Evolutionary conservation across 1,140 invertebrate species (phyloP).

Genomic region (Tetramorium simillimum): DNA sequence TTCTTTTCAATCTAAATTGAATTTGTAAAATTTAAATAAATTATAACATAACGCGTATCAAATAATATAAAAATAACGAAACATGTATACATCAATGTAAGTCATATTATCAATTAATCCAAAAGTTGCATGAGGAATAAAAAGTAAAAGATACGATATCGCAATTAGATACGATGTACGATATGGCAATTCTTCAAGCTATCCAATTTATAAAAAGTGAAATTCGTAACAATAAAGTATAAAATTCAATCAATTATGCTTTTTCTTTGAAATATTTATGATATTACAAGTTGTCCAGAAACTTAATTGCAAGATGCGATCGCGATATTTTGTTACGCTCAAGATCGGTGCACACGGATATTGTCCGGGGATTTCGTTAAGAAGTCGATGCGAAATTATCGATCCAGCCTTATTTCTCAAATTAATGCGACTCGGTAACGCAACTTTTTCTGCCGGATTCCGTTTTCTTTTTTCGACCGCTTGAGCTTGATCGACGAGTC

Average conservation of each 20-base stretch:
- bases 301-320: slow-evolving; percentile 33
- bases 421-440: slow-evolving; percentile 9
- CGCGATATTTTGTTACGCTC: background rate
- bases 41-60: background rate
- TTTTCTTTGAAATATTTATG: background rate
- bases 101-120: background rate
- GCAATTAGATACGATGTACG: background rate
- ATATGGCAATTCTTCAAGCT: background rate
- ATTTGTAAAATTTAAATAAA: background rate
- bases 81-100: background rate
- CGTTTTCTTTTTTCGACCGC: background rate
- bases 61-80: background rate
- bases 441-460: background rate
- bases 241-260: slow-evolving; percentile 22
- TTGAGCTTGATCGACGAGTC: slow-evolving; percentile 43
- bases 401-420: background rate
- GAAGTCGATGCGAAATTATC: slow-evolving; percentile 17
- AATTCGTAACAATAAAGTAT: slow-evolving; percentile 1
- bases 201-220: background rate
- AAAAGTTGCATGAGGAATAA: background rate
- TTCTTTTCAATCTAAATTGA: background rate
- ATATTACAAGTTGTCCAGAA: slow-evolving; percentile 11
- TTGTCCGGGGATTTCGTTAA: slow-evolving; percentile 3
- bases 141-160: background rate
- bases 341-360: background rate